Percentiles rank a stretch among this genome's conserved stretches.
Conservation (phyloP, 2,888 invertebrate species). For the Halictus quadricinctus region DNA sequence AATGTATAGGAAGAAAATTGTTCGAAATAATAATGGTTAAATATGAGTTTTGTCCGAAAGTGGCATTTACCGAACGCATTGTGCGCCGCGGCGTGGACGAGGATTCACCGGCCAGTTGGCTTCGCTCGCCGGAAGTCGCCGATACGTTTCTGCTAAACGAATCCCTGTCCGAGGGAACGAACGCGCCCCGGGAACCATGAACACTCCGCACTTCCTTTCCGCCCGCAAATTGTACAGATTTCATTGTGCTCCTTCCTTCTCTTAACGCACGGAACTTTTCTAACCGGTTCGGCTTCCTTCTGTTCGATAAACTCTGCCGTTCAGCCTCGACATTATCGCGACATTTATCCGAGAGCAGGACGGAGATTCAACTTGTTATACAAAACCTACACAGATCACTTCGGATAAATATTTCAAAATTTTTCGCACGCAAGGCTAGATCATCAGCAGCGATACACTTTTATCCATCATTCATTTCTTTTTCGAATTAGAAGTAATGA, state of each 20-base stretch:
- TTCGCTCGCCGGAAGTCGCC: conserved; percentile 70
- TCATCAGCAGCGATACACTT: neutral
- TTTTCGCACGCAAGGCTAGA: too few relatives aligned
- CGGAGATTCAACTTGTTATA: too few relatives aligned
- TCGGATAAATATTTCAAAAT: too few relatives aligned
- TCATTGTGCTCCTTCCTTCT: neutral
- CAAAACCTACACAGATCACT: neutral
- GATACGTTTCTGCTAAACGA: conserved; percentile 71
- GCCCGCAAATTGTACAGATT: conserved; percentile 7
- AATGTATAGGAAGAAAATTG: neutral
- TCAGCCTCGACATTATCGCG: neutral
- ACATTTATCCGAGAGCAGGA: too few relatives aligned
- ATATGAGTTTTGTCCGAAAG: neutral
- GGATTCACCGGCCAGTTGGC: conserved; percentile 62
- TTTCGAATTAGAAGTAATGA: neutral
- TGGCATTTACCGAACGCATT: neutral
- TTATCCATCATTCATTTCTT: neutral
- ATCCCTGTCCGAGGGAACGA: conserved; percentile 46
- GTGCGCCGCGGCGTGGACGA: conserved; percentile 17
- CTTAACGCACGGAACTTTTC: neutral
- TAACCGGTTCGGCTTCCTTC: neutral
- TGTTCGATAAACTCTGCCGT: neutral
- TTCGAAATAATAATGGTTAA: neutral
- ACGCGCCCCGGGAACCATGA: conserved; percentile 33
- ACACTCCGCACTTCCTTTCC: conserved; percentile 13